Base-by-base conservation (phyloP, 2,113 vertebrate species). In the Sander lucioperca region DNA sequence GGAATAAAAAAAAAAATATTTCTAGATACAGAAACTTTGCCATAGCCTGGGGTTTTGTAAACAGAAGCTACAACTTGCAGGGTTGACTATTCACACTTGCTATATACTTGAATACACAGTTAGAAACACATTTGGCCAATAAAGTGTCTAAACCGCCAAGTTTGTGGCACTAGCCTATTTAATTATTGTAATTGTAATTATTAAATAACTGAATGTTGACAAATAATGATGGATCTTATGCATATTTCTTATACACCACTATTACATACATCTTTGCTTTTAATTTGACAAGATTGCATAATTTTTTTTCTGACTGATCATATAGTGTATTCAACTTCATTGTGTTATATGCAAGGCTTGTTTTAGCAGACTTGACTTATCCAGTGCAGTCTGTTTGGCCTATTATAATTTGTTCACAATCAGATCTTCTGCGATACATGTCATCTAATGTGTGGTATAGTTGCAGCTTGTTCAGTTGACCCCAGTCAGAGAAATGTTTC, bases 291-390 rank as follows among this genome's bases (percentile, higher is more conserved):
- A 47, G 7, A 10, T 59, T 25, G 15, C 19, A 33, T 36, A 21
- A 4, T 19, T 53, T 62, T 36, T 19, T 36, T 19, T 45, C 15
- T 54, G 7, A 53, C 33, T 18, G 23, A 27, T 67, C 18, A 30
- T 4, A 77, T 10, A 33, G 64, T 27, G 4, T 11, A 48, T 21
- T 9, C 14, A 76, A 21, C 78, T 27, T 65, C 19, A 36, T 9
- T 33, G n/a, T 47, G 3, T 51, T 5, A 25, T 19, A 18, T n/a
- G 39, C 6, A n/a, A 33, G 65, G 30, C 76, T 48, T 30, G 10
- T 54, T 45, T 80, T 14, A 21, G 78, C 75, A 71, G 53, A 56
- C 51, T 66, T 70, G 62, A 57, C 6, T 50, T 15, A 51, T 45
- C 6, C 23, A 54, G 1, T 66, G 11, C 16, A 6, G 21, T 9